phyloP scores from a whole-genome alignment of 1,140 invertebrate species.

The Brachionus rotundiformis region DNA sequence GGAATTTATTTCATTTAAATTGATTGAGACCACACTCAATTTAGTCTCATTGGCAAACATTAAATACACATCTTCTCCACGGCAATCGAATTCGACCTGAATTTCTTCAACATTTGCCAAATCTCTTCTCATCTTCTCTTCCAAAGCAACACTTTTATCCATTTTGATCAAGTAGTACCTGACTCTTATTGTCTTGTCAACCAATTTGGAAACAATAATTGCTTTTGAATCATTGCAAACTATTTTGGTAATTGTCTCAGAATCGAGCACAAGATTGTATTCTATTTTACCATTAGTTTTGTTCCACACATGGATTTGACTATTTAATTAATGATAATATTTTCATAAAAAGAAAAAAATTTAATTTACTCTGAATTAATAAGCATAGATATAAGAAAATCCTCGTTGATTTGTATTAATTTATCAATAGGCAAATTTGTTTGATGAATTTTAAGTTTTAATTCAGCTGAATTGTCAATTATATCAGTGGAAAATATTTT shows the following conservation, averaged over 20 bases:
- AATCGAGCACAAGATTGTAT: neutral
- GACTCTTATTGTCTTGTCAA: neutral
- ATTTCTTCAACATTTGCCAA: neutral
- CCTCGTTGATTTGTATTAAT: neutral
- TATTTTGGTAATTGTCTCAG: neutral
- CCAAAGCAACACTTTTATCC: neutral
- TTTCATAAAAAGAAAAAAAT: neutral
- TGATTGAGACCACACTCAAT: no score
- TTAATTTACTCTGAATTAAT: neutral
- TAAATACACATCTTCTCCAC: no score
- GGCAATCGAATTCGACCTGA: neutral
- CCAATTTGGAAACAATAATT: neutral
- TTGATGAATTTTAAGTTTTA: neutral
- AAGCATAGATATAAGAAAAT: neutral
- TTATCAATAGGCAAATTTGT: neutral
- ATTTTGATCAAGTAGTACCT: neutral
- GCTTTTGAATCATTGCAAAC: neutral
- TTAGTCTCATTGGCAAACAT: no score
- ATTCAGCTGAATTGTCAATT: neutral
- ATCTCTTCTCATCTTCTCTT: neutral
- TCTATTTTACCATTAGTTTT: neutral
- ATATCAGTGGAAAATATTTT: neutral
- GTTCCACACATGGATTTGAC: neutral
- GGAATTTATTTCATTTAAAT: no score
- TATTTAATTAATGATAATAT: neutral